Conservation (phyloP, 2,888 invertebrate genomes). For the Leptura quadrifasciata region DNA sequence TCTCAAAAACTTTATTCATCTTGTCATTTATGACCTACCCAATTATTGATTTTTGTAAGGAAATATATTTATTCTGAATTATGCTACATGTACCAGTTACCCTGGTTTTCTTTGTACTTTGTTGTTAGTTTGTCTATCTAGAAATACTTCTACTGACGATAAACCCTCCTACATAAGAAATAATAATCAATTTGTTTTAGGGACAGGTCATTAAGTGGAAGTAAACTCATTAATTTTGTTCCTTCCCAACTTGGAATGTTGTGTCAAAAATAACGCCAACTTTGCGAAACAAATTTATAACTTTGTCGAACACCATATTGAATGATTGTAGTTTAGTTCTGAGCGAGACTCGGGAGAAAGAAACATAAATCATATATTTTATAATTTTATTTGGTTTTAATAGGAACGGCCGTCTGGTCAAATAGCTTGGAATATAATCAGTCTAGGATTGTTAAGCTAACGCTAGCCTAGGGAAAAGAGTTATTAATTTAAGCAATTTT, state of each 20-base stretch:
- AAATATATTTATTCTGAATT: too few relatives aligned
- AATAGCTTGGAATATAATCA: background rate
- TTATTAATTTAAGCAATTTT: too few relatives aligned
- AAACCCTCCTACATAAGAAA: slow-evolving; percentile 9
- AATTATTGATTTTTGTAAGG: too few relatives aligned
- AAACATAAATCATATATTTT: slow-evolving; percentile 11
- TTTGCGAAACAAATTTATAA: slow-evolving; percentile 30
- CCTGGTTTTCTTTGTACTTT: too few relatives aligned
- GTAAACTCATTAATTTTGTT: slow-evolving; percentile 31
- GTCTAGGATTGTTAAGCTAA: too few relatives aligned
- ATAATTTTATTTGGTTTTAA: slow-evolving; percentile 24
- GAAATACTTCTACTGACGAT: background rate
- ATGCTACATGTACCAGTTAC: too few relatives aligned
- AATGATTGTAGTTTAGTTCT: slow-evolving; percentile 8
- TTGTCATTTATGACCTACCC: too few relatives aligned
- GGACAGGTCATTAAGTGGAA: slow-evolving; percentile 29
- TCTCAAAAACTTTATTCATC: too few relatives aligned
- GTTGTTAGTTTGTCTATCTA: background rate
- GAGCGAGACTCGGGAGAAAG: background rate
- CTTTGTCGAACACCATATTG: slow-evolving; percentile 28
- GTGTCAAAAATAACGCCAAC: slow-evolving; percentile 30
- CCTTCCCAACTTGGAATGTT: slow-evolving; percentile 9
- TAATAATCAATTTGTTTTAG: slow-evolving; percentile 34
- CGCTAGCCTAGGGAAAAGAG: too few relatives aligned
- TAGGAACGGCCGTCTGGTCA: background rate